Conservation (phyloP, 2,797 vertebrate genomes). For the Coranthus polyacanthus region DNA sequence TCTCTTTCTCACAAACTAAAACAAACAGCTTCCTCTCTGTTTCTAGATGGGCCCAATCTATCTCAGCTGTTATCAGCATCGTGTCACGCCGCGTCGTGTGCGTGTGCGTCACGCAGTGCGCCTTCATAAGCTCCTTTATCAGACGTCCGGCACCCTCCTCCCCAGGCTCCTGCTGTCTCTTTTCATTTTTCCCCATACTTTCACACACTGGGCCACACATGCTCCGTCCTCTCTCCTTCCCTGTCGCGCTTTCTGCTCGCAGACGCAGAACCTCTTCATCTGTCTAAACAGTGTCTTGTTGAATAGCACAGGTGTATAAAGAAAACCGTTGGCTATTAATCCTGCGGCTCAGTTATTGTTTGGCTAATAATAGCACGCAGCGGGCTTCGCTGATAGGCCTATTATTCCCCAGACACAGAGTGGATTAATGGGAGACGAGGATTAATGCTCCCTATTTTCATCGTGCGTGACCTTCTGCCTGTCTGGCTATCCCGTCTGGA, state of each 20-base stretch:
- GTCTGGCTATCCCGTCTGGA: conserved; percentile 45
- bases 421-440: conserved; percentile 74
- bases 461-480: conserved; percentile 7
- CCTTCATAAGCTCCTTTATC: conserved; percentile 78
- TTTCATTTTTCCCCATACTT: conserved; percentile 72
- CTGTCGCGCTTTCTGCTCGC: background rate
- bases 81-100: conserved; percentile 65
- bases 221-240: conserved; percentile 1
- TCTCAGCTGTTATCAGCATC: conserved; percentile 77
- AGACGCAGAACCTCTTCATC: conserved; percentile 30
- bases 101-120: conserved; percentile 50
- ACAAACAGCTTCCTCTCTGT: conserved; percentile 22
- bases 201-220: conserved; percentile 63
- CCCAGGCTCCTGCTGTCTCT: conserved; percentile 60
- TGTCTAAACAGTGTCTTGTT: conserved; percentile 48
- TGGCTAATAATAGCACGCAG: conserved; percentile 70
- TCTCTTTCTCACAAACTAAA: background rate
- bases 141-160: conserved; percentile 56
- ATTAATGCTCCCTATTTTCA: conserved; percentile 75
- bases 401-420: conserved; percentile 63
- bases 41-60: conserved; percentile 74
- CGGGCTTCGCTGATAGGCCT: conserved; percentile 54
- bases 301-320: conserved; percentile 58
- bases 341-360: conserved; percentile 53
- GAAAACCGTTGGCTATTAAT: conserved; percentile 48